phyloP scores from a whole-genome alignment of 2,797 vertebrate genomes.

The Eulemur mongoz region DNA sequence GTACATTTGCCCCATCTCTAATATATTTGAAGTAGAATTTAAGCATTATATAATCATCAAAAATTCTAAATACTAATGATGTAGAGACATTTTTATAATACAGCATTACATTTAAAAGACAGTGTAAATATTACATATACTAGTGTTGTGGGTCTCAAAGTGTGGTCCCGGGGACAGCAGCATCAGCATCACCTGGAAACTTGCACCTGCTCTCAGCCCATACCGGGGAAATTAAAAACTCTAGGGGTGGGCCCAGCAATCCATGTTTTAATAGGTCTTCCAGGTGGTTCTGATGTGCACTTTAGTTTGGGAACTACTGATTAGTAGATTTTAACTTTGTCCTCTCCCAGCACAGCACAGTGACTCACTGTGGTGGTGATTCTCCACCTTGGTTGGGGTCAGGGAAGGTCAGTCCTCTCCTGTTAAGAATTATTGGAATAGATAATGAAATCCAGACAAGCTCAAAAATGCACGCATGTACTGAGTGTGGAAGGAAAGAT shows the following conservation, averaged over 20 bases:
- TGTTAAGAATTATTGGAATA: background rate
- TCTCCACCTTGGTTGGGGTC: background rate
- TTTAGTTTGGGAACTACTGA: background rate
- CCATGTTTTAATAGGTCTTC: background rate
- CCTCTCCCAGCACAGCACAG: background rate
- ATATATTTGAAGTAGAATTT: slow-evolving; percentile 24
- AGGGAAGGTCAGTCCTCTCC: background rate
- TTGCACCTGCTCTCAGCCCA: background rate
- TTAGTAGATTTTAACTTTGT: background rate
- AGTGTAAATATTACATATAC: background rate
- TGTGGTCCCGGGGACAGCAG: background rate
- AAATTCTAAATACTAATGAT: background rate
- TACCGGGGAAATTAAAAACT: background rate
- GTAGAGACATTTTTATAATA: background rate
- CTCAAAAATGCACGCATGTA: background rate
- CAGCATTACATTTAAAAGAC: background rate
- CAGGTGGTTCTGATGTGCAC: background rate
- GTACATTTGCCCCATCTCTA: background rate
- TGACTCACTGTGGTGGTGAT: background rate
- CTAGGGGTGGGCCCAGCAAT: background rate
- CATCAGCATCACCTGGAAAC: background rate
- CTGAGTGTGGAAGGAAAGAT: background rate
- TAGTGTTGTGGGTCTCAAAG: background rate
- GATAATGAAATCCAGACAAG: background rate
- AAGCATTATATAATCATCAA: background rate